phyloP scores from a whole-genome alignment of 2,113 vertebrate species.

The Brachirus orientalis region DNA sequence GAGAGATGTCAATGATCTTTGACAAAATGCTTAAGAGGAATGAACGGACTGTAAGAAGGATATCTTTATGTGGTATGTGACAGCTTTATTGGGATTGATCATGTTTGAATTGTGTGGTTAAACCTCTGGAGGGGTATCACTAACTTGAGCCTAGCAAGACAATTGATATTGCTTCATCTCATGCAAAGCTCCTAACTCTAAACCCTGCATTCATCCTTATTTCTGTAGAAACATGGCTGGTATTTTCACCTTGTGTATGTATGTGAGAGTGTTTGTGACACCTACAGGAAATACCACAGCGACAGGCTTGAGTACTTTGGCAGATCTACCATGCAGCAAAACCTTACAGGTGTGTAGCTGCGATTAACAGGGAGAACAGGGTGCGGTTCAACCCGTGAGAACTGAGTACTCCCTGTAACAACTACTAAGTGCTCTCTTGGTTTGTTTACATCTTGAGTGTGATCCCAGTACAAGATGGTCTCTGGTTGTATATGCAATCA shows the following conservation, averaged over 20 bases:
- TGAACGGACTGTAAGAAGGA: constrained; percentile 39
- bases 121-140: constrained; percentile 61
- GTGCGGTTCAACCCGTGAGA: neutral
- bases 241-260: neutral
- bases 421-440: too few species aligned
- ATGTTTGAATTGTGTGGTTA: constrained; percentile 69
- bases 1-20: constrained; percentile 43
- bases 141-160: constrained; percentile 56
- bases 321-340: neutral
- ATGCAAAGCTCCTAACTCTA: constrained; percentile 18
- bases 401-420: neutral
- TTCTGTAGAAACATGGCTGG: constrained; percentile 11
- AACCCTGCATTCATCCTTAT: constrained; percentile 47
- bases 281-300: neutral
- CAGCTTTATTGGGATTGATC: constrained; percentile 71
- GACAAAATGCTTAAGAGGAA: constrained; percentile 46
- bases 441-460: neutral
- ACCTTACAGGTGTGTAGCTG: neutral
- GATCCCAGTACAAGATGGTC: neutral
- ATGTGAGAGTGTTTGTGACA: neutral
- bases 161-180: constrained; percentile 54
- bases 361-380: neutral
- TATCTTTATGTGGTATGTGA: constrained; percentile 46
- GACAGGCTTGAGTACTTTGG: neutral
- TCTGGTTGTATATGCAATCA: constrained; percentile 24